Percentiles rank a stretch among this genome's conserved stretches.
Conservation (phyloP, 1,140 invertebrate species). For the Platorchestia sp. region DNA sequence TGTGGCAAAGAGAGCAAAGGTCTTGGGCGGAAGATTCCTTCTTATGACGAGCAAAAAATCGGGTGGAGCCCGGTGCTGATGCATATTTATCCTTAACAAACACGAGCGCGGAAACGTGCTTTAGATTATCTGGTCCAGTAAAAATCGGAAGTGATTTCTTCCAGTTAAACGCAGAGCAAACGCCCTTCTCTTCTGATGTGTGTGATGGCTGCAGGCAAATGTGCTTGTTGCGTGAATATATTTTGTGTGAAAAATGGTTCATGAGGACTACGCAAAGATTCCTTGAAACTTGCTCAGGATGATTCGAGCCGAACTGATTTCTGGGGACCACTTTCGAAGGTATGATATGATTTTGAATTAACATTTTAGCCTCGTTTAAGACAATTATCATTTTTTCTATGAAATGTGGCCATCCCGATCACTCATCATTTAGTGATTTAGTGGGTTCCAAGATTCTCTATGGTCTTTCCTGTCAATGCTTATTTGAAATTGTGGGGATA, state of each 20-base stretch:
- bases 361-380: too few species aligned
- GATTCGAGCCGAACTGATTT: background rate
- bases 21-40: slow-evolving; percentile 38
- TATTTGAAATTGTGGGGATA: too few species aligned
- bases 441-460: too few species aligned
- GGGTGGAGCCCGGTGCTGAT: slow-evolving; percentile 40
- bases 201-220: background rate
- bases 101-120: slow-evolving; percentile 2
- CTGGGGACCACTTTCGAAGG: background rate
- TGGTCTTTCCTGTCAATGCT: too few species aligned
- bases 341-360: background rate
- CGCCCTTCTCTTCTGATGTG: background rate
- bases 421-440: too few species aligned
- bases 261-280: background rate
- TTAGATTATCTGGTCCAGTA: background rate
- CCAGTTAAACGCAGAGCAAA: background rate
- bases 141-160: background rate
- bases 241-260: background rate
- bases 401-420: too few species aligned
- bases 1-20: slow-evolving; percentile 39
- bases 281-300: background rate
- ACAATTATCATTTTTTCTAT: too few species aligned
- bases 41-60: slow-evolving; percentile 19
- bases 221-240: background rate
- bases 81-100: slow-evolving; percentile 53